Base-by-base conservation (phyloP, 2,797 vertebrate genomes). In the Iguana delicatissima region DNA sequence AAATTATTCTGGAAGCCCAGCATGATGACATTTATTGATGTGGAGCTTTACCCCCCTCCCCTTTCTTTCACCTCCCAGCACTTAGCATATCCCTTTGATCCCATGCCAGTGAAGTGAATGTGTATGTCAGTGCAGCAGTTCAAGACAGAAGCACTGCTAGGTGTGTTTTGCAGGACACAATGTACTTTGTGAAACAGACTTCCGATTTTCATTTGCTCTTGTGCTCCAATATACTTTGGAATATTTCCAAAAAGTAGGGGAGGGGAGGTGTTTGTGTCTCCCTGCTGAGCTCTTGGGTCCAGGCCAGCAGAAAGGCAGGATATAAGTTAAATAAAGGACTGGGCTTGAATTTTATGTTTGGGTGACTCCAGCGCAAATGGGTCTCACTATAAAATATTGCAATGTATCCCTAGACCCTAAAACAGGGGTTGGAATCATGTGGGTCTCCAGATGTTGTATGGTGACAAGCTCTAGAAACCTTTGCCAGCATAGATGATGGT, bases 21-120 rank as follows among this genome's bases (percentile, higher is more conserved):
- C n/a, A 32, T 82, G 20, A 73, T 29, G 82, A n/a, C 88, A 42
- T 12, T 80, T 59, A 3, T 46, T 46, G 46, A 38, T 91, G 42
- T 5, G 59, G 42, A 82, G 62, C 84, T 59, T 69, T 32, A 80
- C 72, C 69, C 46, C 14, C 0, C 67, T 6, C 35, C 38, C 29
- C 52, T 77, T 90, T 91, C 86, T 67, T 32, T 72, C 38, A 22
- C 32, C 80, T 90, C 52, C 24, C 79, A 88, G n/a, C 64, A 38
- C 0, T 89, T 89, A 85, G 72, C 38, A 20, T 86, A 12, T 1
- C 82, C 3, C 81, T 55, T 91, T 85, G 67, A 50, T 0, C 1
- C 90, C 46, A 24, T 94, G 32, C 16, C 57, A n/a, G 13, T 84
- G 32, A 87, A 72, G 10, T 52, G 46, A 89, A 29, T 84, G 42